These are phyloP conservation scores for Norana najaformis DNA, from an alignment of 2,888 invertebrate genomes.

Conservation along the genomic window DNA sequence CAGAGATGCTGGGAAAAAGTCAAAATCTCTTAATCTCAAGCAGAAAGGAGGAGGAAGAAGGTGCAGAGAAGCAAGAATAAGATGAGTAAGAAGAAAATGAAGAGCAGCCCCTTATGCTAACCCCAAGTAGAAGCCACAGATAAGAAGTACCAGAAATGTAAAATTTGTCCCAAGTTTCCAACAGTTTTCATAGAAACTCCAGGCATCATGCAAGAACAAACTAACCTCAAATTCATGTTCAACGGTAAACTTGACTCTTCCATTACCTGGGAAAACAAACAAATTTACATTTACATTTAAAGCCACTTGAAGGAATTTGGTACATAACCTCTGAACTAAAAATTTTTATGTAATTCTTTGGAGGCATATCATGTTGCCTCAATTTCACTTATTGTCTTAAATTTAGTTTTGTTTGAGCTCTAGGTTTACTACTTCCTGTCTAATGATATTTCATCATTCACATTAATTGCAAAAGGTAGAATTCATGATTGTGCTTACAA, in stretches of 20 bases:
- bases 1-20: not conserved
- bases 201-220: not conserved
- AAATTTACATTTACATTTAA: not conserved
- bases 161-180: no score
- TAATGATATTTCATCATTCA: no score
- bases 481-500: no score
- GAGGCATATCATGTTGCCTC: no score
- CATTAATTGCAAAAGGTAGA: no score
- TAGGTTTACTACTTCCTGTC: no score
- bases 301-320: not conserved
- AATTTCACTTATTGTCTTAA: no score
- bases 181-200: not conserved
- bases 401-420: no score
- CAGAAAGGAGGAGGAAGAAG: not conserved
- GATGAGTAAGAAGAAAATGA: not conserved
- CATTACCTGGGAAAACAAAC: slow-evolving; percentile 74
- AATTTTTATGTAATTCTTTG: no score
- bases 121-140: no score
- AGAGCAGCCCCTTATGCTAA: no score
- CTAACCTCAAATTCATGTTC: slow-evolving; percentile 90
- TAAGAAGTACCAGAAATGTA: no score
- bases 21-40: not conserved
- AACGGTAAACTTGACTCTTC: slow-evolving; percentile 88
- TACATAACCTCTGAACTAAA: not conserved
- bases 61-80: not conserved